These are phyloP conservation scores for Eulimnadia texana DNA, from an alignment of 1,140 invertebrate genomes.

Conservation along the genomic window DNA sequence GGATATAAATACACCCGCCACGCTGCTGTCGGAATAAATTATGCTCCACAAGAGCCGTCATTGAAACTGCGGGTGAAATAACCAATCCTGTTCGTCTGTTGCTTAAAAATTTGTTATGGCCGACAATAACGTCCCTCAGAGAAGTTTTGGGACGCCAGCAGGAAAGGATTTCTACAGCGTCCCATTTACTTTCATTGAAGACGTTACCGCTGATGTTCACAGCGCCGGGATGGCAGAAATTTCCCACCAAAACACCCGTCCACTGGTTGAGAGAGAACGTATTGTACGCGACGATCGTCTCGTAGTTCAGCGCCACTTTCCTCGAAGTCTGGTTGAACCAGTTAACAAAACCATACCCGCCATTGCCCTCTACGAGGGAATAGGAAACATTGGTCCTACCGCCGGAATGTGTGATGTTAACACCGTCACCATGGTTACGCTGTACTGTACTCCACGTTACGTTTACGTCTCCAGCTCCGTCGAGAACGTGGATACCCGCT, in stretches of 20 bases:
- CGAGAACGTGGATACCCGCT: constrained; percentile 69
- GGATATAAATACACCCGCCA: constrained; percentile 70
- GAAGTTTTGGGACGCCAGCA: constrained; percentile 46
- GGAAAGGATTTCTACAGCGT: constrained; percentile 57
- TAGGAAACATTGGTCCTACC: constrained; percentile 84
- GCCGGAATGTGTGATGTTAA: constrained; percentile 39
- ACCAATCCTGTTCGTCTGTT: constrained; percentile 60
- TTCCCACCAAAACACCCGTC: constrained; percentile 60
- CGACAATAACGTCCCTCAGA: constrained; percentile 51
- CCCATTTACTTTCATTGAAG: constrained; percentile 58
- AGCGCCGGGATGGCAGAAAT: constrained; percentile 51
- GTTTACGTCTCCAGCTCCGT: constrained; percentile 80
- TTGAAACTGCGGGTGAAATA: constrained; percentile 69
- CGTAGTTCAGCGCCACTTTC: constrained; percentile 62
- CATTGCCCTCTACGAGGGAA: constrained; percentile 58
- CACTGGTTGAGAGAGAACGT: constrained; percentile 68
- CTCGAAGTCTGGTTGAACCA: constrained; percentile 79
- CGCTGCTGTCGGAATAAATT: constrained; percentile 71
- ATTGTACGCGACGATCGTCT: constrained; percentile 72
- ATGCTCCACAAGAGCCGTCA: constrained; percentile 61
- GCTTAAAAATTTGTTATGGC: constrained; percentile 65
- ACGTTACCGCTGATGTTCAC: constrained; percentile 74
- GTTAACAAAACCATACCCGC: constrained; percentile 64
- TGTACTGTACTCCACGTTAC: constrained; percentile 75
- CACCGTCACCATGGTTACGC: constrained; percentile 64